Percentiles rank a stretch among this genome's conserved stretches.
These are phyloP conservation scores for Limnephilus auricula DNA, from an alignment of 2,888 invertebrate species.

Conservation along the genomic window DNA sequence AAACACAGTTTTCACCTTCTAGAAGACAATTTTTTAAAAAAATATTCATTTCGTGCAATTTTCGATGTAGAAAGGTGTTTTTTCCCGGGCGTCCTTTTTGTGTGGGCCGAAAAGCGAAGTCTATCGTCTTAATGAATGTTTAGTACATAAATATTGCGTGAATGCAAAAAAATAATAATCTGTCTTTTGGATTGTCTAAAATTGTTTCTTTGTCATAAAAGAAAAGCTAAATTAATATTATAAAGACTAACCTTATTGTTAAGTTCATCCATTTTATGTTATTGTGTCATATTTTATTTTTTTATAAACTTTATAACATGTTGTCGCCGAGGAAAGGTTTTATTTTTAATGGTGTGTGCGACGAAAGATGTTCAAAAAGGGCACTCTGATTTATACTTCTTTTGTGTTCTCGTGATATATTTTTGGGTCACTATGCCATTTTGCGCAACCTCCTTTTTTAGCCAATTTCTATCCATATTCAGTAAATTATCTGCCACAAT, in stretches of 20 bases:
- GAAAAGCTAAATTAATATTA: background rate
- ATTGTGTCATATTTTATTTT: slow-evolving; percentile 17
- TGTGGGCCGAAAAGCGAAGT: no score
- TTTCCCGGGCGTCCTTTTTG: no score
- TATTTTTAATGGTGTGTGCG: background rate
- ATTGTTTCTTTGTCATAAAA: background rate
- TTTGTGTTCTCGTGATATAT: background rate
- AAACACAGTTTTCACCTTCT: no score
- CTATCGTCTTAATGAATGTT: no score
- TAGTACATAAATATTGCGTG: background rate
- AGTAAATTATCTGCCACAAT: no score
- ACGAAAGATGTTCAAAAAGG: background rate
- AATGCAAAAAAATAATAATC: background rate
- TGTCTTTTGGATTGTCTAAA: background rate
- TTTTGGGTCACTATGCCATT: no score
- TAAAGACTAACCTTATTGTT: slow-evolving; percentile 15
- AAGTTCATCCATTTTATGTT: slow-evolving; percentile 11
- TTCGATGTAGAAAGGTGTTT: no score
- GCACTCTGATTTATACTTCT: background rate
- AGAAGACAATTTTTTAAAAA: no score
- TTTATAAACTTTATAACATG: background rate
- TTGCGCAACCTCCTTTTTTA: no score
- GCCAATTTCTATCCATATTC: no score
- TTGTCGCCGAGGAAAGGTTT: background rate
- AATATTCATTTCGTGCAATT: no score